Conservation (phyloP, 2,113 vertebrate species). For the Calidris pugnax region DNA sequence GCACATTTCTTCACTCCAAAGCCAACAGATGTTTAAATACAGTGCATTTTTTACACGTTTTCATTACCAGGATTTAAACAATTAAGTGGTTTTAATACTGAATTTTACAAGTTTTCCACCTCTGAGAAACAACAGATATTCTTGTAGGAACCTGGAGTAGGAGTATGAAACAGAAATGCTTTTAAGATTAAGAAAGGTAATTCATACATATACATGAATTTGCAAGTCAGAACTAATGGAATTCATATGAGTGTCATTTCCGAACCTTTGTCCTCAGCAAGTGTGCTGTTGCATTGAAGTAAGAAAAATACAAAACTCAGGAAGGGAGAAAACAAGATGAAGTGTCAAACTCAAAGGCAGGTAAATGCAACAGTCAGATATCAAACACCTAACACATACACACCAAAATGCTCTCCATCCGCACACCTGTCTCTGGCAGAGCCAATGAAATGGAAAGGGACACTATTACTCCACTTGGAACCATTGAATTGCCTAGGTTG, state of each 20-base stretch:
- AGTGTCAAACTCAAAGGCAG: neutral
- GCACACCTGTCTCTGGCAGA: neutral
- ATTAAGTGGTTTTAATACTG: neutral
- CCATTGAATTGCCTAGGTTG: too few relatives aligned
- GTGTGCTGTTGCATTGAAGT: rapidly evolving
- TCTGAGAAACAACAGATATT: neutral
- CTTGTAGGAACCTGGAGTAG: neutral
- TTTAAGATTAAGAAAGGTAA: neutral
- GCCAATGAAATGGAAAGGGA: neutral
- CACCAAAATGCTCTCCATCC: neutral
- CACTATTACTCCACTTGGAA: neutral
- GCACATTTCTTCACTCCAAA: neutral
- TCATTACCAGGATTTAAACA: neutral
- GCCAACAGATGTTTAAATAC: neutral
- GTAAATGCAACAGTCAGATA: neutral
- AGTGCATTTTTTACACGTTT: neutral
- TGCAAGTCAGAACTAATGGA: neutral
- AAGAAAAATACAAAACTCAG: neutral
- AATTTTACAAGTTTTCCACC: neutral
- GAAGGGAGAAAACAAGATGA: neutral
- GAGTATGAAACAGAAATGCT: neutral
- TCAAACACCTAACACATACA: neutral
- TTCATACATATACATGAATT: neutral
- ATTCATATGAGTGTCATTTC: neutral
- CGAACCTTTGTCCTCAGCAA: neutral